Evolutionary conservation across 2,888 invertebrate species (phyloP), one percentile per base, ranked within the genome.

Genomic region (Blera fallax): DNA sequence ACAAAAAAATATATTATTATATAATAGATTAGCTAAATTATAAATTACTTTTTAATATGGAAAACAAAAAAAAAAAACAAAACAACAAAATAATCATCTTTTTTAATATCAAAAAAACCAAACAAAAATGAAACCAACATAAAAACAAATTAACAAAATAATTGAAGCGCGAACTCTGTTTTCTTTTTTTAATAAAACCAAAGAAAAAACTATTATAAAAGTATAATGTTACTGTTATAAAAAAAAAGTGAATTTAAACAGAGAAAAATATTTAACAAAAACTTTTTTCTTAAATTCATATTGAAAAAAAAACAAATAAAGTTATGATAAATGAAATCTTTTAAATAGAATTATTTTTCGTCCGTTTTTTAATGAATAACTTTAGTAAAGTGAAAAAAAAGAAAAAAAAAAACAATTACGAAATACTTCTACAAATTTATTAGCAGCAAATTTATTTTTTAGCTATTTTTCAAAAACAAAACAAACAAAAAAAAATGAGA

Each of bases 11-110:
- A 67, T 76, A 84, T 84, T 74, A 84, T 79, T 80, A 79, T 70
- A 83, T 83, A 74, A 74, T 76, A 84, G 84, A 76, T 70, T 84
- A 84, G 80, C 79, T 80, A 84, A 84, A 84, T 84, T 84, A 84
- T 70, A 80, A 84, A 84, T 84, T 84, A 80, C 79, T 84, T 84
- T 79, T 85, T 85, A 85, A 85, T 85, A 85, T 85, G 85, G 34
- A 72, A 84, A 58, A 79, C 32, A 34, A 83, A 79, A 52, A 54
- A 56, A 79, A 54, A 70, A 54, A 56, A 79, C 54, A 70, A 79
- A 54, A 70, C 45, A 56, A 79, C 54, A 70, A 76, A 76, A 67
- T 73, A 80, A 76, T 72, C 76, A 80, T 76, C 74, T 85, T 85
- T 85, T 85, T 80, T 85, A 85, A 80, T 84, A 85, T 85, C 85